These are phyloP conservation scores for Drosophila hawaiiensis DNA, from an alignment of 2,888 invertebrate species.

Conservation along the genomic window DNA sequence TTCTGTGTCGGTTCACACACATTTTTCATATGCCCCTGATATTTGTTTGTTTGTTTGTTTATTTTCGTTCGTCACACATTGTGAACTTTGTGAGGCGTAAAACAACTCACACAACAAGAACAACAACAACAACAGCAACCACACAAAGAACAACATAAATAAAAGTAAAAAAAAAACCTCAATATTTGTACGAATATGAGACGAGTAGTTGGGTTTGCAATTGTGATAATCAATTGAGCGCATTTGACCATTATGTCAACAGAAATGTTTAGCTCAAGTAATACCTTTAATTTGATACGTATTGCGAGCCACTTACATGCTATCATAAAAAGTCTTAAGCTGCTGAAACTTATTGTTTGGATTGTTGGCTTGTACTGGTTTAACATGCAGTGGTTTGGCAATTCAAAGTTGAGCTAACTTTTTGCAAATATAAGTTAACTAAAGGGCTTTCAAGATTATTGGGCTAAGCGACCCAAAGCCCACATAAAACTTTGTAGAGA, in stretches of 20 bases:
- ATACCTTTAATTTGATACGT: not conserved
- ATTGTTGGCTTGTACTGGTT: not conserved
- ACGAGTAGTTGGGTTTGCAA: not conserved
- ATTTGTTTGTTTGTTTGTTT: slow-evolving; percentile 61
- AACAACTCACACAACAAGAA: slow-evolving; percentile 50
- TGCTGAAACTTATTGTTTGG: not conserved
- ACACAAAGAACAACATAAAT: slow-evolving; percentile 7
- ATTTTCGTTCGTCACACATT: slow-evolving; percentile 31
- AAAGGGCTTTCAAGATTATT: not conserved
- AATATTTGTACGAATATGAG: not conserved
- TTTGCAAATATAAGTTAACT: not conserved
- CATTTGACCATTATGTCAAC: not conserved
- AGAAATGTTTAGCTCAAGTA: not conserved
- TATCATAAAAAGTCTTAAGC: not conserved
- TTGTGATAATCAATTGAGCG: slow-evolving; percentile 17
- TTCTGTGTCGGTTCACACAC: slow-evolving; percentile 28
- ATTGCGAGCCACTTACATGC: not conserved
- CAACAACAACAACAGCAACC: not conserved
- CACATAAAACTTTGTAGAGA: not conserved
- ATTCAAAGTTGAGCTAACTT: not conserved
- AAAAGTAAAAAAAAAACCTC: not conserved
- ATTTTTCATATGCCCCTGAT: slow-evolving; percentile 52
- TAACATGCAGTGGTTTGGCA: not conserved
- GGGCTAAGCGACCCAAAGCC: not conserved
- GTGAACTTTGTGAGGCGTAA: slow-evolving; percentile 57